These are phyloP conservation scores for Andrena chrysosceles DNA, from an alignment of 2,888 invertebrate species.

Conservation along the genomic window DNA sequence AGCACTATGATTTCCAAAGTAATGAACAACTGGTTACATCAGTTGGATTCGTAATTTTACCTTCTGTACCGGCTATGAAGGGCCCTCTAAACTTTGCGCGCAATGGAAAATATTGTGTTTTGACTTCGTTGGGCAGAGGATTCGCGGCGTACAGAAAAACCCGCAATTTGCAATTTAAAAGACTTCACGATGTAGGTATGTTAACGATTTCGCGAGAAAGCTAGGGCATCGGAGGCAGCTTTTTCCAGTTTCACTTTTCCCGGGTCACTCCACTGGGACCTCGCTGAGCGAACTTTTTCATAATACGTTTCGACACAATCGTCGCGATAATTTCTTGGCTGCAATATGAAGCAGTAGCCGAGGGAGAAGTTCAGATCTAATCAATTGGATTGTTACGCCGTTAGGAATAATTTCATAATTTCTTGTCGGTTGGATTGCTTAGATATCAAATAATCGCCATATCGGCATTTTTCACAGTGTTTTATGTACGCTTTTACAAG, in stretches of 20 bases:
- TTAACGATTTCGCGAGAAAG: constrained; percentile 7
- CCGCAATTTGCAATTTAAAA: constrained; percentile 28
- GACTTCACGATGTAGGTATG: constrained; percentile 14
- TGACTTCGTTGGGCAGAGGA: background rate
- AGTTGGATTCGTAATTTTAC: background rate
- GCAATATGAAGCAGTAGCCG: constrained; percentile 38
- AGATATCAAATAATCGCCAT: too few species aligned
- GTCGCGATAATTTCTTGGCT: constrained; percentile 30
- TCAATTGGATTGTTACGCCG: constrained; percentile 65
- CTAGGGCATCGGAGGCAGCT: background rate
- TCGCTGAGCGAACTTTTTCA: background rate
- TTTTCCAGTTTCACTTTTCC: background rate
- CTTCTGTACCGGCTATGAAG: too few species aligned
- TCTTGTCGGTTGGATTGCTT: too few species aligned
- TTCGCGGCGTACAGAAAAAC: background rate
- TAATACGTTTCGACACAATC: background rate
- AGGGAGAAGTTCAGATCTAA: constrained; percentile 64
- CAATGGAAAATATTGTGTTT: background rate
- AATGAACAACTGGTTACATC: background rate
- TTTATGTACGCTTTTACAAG: too few species aligned
- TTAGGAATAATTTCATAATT: constrained; percentile 64
- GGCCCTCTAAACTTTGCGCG: background rate
- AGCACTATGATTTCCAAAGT: background rate
- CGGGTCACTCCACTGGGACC: background rate
- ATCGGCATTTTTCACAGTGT: too few species aligned